Percentiles rank a stretch among this genome's conserved stretches.
Conservation (phyloP, 2,113 vertebrate genomes). For the Thamnaconus septentrionalis region DNA sequence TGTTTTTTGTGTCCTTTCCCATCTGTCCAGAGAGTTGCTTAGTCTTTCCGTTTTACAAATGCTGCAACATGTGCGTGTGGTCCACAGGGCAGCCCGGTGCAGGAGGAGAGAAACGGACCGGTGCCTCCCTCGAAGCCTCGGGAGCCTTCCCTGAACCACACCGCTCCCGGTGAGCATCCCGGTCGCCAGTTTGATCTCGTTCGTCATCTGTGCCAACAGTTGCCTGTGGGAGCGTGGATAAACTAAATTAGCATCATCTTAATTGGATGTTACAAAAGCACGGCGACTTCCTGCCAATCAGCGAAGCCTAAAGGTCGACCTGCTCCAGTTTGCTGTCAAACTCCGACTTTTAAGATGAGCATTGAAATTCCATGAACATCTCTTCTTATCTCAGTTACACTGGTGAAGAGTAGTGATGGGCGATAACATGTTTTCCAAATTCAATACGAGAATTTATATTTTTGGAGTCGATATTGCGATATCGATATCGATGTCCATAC, state of each 20-base stretch:
- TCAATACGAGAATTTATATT: no score
- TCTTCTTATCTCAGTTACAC: slow-evolving; percentile 20
- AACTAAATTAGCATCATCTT: background rate
- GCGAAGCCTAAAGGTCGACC: no score
- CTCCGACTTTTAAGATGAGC: background rate
- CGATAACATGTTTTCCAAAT: no score
- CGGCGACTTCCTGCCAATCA: no score
- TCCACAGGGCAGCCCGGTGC: slow-evolving; percentile 39
- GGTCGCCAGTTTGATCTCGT: slow-evolving; percentile 1
- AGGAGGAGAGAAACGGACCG: slow-evolving; percentile 86
- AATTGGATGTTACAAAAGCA: background rate
- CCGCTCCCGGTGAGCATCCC: slow-evolving; percentile 58
- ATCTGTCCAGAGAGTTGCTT: background rate
- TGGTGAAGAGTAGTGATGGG: background rate
- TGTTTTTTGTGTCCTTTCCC: background rate
- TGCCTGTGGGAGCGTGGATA: slow-evolving; percentile 15
- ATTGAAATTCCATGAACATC: background rate
- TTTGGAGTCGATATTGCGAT: no score
- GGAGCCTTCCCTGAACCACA: slow-evolving; percentile 65
- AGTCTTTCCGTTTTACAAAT: background rate
- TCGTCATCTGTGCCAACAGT: slow-evolving; percentile 16
- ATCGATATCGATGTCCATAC: no score
- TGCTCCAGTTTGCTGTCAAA: background rate
- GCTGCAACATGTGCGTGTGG: no score
- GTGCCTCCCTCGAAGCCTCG: slow-evolving; percentile 69